These are phyloP conservation scores for Falco cherrug DNA, from an alignment of 2,797 vertebrate genomes.

Conservation along the genomic window DNA sequence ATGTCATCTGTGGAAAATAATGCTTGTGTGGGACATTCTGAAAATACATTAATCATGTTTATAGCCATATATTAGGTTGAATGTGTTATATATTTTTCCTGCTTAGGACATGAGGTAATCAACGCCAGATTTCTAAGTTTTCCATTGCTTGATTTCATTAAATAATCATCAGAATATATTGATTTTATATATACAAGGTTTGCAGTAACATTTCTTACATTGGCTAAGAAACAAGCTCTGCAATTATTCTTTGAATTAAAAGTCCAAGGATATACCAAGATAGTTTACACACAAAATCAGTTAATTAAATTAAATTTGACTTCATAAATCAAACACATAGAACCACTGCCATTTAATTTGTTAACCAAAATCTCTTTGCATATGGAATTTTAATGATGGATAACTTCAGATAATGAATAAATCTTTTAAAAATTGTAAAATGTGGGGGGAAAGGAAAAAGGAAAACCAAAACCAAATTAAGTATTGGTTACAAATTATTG, in stretches of 20 bases:
- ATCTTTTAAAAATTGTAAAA: not conserved
- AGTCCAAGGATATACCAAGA: not conserved
- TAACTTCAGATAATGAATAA: not conserved
- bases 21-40: not conserved
- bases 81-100: slow-evolving; percentile 27
- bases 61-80: slow-evolving; percentile 16
- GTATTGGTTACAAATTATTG: not conserved
- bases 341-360: not conserved
- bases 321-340: not conserved
- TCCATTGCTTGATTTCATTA: slow-evolving; percentile 12
- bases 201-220: not conserved
- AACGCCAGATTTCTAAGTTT: slow-evolving; percentile 19
- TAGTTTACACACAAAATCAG: not conserved
- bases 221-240: not conserved
- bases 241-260: not conserved
- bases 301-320: not conserved
- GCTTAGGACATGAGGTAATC: slow-evolving; percentile 8
- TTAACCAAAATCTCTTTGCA: not conserved
- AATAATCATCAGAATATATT: slow-evolving; percentile 12
- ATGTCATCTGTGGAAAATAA: slow-evolving; percentile 4
- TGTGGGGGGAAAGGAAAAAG: fast-evolving
- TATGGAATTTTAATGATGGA: not conserved
- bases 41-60: slow-evolving; percentile 29
- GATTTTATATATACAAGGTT: not conserved
- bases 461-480: too few species aligned